Percentiles rank a stretch among this genome's conserved stretches.
These are phyloP conservation scores for Heptranchias perlo DNA, from an alignment of 2,113 vertebrate genomes.

Conservation along the genomic window DNA sequence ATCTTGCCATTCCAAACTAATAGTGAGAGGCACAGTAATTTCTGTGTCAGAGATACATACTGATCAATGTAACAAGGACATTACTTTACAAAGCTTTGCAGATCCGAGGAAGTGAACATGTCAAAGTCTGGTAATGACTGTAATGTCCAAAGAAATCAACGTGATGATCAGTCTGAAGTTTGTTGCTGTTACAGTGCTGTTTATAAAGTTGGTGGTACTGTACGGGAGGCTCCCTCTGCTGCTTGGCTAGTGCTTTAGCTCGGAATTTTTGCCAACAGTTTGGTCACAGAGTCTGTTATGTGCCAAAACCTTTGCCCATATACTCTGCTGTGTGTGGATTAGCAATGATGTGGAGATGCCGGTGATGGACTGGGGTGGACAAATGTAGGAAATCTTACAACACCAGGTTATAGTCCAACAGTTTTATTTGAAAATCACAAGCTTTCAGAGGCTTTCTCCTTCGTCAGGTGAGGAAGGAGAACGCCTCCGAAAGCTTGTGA, in stretches of 20 bases:
- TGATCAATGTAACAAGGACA: not conserved
- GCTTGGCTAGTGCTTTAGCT: not conserved
- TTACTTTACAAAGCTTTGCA: not conserved
- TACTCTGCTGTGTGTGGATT: not conserved
- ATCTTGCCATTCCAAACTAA: not conserved
- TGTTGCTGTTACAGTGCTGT: not conserved
- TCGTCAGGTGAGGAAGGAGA: too few relatives aligned
- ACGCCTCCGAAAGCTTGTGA: too few relatives aligned
- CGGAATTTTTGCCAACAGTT: not conserved
- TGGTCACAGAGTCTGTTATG: not conserved
- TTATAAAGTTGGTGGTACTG: not conserved
- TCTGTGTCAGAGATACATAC: not conserved
- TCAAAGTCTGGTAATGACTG: not conserved
- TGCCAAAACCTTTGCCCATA: not conserved
- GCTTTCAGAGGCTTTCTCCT: too few relatives aligned
- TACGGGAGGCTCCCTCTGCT: not conserved
- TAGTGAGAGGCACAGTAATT: not conserved
- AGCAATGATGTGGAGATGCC: too few relatives aligned
- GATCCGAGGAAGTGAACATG: not conserved
- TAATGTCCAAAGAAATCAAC: not conserved
- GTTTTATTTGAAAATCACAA: too few relatives aligned
- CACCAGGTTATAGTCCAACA: too few relatives aligned
- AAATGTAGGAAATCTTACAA: too few relatives aligned
- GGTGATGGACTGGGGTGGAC: too few relatives aligned
- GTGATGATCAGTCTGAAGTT: not conserved